Conservation (phyloP, 2,113 vertebrate species). For the Cygnus atratus region DNA sequence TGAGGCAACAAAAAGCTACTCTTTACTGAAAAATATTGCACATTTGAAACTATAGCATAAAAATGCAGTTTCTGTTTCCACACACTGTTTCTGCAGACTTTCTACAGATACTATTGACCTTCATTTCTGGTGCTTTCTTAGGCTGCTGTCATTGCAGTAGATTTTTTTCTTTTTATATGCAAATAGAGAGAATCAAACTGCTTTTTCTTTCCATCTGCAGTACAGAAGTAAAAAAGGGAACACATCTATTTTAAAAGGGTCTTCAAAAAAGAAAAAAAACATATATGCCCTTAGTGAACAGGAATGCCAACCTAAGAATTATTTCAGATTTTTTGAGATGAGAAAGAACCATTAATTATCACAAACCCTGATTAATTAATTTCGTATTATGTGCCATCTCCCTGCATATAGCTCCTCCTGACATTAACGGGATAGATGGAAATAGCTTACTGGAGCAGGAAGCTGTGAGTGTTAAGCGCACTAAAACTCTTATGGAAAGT, state of each 20-base stretch:
- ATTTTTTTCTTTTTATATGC: background rate
- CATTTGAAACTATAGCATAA: background rate
- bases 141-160: background rate
- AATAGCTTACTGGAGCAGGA: background rate
- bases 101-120: background rate
- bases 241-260: background rate
- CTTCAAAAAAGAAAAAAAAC: background rate
- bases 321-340: background rate
- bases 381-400: background rate
- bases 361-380: background rate
- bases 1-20: background rate
- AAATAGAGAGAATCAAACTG: background rate
- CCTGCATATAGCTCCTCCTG: background rate
- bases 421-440: background rate
- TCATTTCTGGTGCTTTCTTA: background rate
- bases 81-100: background rate
- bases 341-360: background rate
- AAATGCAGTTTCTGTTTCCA: background rate
- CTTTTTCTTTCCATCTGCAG: background rate
- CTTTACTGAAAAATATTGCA: background rate
- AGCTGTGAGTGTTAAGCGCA: background rate
- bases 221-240: background rate
- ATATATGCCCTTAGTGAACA: background rate
- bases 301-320: background rate
- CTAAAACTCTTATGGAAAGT: background rate